phyloP scores from a whole-genome alignment of 2,113 vertebrate species.

The Phaethon lepturus region DNA sequence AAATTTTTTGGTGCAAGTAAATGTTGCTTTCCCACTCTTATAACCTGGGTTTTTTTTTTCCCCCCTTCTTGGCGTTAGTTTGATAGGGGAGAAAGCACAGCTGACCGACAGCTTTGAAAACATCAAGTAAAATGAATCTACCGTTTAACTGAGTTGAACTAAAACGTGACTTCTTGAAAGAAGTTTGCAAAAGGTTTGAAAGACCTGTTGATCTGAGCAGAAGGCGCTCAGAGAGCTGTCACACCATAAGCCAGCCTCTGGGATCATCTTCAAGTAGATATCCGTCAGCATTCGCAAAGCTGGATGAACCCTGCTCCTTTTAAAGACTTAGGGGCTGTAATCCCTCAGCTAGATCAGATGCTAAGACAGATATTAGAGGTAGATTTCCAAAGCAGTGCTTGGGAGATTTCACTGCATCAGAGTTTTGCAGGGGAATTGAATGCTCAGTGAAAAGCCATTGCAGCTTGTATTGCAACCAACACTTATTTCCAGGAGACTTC shows the following conservation, averaged over 20 bases:
- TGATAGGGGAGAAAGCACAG: background rate
- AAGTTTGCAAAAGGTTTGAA: constrained; percentile 7
- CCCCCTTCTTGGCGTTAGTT: background rate
- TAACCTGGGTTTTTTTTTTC: background rate
- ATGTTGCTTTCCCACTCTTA: background rate
- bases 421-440: background rate
- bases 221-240: constrained; percentile 6
- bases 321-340: background rate
- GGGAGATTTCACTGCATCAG: background rate
- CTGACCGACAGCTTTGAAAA: background rate
- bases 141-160: background rate
- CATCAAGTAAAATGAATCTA: background rate
- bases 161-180: constrained; percentile 24
- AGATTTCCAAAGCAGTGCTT: background rate
- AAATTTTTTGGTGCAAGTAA: background rate
- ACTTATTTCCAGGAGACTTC: background rate
- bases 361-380: background rate
- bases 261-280: constrained; percentile 45
- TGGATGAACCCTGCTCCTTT: constrained; percentile 15
- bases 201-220: constrained; percentile 36
- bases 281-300: background rate
- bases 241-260: background rate
- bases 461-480: background rate
- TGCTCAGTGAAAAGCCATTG: background rate
- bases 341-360: constrained; percentile 1